Conservation (phyloP, 2,888 invertebrate species). For the Coenonympha glycerion region DNA sequence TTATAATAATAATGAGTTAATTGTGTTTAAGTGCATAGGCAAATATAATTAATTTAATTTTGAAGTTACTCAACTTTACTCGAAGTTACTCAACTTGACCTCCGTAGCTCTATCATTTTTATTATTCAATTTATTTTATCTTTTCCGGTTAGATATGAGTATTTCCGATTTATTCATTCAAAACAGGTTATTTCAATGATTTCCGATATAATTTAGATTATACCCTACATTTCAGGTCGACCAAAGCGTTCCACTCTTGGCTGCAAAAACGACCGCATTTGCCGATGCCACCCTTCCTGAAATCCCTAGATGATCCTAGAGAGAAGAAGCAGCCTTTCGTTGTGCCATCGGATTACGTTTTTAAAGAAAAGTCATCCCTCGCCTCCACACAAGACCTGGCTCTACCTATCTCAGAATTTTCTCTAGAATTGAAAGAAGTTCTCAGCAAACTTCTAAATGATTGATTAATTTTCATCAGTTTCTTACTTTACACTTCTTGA, state of each 20-base stretch:
- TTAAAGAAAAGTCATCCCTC: conserved; percentile 36
- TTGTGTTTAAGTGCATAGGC: too few species aligned
- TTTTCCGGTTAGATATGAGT: too few species aligned
- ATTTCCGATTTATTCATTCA: too few species aligned
- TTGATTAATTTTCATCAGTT: conserved; percentile 21
- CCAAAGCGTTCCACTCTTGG: conserved; percentile 61
- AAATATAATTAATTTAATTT: too few species aligned
- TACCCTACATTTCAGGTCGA: conserved; percentile 46
- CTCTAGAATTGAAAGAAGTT: conserved; percentile 59
- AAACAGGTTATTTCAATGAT: too few species aligned
- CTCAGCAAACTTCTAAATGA: conserved; percentile 58
- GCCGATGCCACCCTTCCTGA: conserved; percentile 55
- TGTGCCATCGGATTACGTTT: conserved; percentile 59
- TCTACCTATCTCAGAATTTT: conserved; percentile 60
- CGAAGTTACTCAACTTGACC: too few species aligned
- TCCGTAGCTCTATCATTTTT: too few species aligned
- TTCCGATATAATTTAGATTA: too few species aligned
- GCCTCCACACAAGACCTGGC: conserved; percentile 48
- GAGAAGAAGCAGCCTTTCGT: conserved; percentile 56
- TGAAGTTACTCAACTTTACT: too few species aligned
- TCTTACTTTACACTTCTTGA: background rate
- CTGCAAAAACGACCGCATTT: conserved; percentile 46
- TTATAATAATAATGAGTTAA: too few species aligned
- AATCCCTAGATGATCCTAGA: conserved; percentile 33
- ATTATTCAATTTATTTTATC: too few species aligned